Percentiles rank a stretch among this genome's conserved stretches.
Conservation (phyloP, 2,797 vertebrate genomes). For the Pantherophis alleghaniensis region DNA sequence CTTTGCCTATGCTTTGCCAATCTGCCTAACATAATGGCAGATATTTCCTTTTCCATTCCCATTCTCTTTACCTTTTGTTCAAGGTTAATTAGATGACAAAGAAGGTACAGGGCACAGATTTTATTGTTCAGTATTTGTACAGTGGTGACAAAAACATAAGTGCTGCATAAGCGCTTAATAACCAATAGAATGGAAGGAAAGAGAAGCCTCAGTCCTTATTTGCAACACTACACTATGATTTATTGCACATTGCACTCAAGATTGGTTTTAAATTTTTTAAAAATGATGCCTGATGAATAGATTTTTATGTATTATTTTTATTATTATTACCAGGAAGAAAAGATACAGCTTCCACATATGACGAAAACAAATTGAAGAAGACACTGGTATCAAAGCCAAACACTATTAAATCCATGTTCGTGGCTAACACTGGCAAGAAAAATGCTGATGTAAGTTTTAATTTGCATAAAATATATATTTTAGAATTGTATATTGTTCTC, state of each 20-base stretch:
- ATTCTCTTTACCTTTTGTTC: neutral
- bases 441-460: slow-evolving; percentile 73
- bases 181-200: neutral
- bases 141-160: neutral
- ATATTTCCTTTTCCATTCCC: neutral
- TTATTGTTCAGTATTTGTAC: neutral
- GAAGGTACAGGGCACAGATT: neutral
- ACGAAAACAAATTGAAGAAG: slow-evolving; percentile 80
- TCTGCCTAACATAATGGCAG: neutral
- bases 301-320: neutral
- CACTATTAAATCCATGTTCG: slow-evolving; percentile 94
- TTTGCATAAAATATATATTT: slow-evolving; percentile 25
- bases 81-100: neutral
- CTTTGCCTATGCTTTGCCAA: neutral
- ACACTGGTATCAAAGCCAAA: slow-evolving; percentile 85
- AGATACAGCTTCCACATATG: slow-evolving; percentile 65
- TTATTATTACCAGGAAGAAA: slow-evolving; percentile 74
- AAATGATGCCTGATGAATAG: neutral
- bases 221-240: neutral
- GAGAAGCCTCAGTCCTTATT: neutral
- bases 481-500: neutral
- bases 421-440: slow-evolving; percentile 91
- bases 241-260: neutral
- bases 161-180: neutral
- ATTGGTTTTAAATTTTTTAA: neutral